Percentiles rank a stretch among this genome's conserved stretches.
These are phyloP conservation scores for Drosophila fuyamai DNA, from an alignment of 1,140 invertebrate genomes.

Conservation along the genomic window DNA sequence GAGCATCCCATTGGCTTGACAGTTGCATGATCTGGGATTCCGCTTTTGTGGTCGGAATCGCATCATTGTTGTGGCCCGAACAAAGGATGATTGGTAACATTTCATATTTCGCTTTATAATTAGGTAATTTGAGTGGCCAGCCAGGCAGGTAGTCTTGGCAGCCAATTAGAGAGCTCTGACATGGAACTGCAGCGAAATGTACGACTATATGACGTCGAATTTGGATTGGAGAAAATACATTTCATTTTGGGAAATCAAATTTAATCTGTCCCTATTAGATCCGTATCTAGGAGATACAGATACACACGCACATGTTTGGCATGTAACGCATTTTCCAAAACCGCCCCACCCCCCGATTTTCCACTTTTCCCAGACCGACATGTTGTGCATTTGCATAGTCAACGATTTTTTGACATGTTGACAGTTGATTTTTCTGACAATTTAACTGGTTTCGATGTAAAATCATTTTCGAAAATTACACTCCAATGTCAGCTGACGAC, in stretches of 20 bases:
- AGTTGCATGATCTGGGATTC: slow-evolving; percentile 61
- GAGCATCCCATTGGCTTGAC: slow-evolving; percentile 63
- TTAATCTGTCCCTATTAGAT: slow-evolving; percentile 46
- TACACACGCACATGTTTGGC: slow-evolving; percentile 25
- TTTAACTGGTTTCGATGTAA: slow-evolving; percentile 85
- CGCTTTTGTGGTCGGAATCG: slow-evolving; percentile 32
- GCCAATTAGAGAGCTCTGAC: slow-evolving; percentile 58
- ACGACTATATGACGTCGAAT: slow-evolving; percentile 3
- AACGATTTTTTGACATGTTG: slow-evolving; percentile 85
- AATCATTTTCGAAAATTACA: slow-evolving; percentile 84
- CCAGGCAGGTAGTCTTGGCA: slow-evolving; percentile 42
- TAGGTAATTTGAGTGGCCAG: slow-evolving; percentile 73
- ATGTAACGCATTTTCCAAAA: slow-evolving; percentile 43
- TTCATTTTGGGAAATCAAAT: slow-evolving; percentile 40
- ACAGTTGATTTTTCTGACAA: slow-evolving; percentile 85
- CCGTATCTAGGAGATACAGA: slow-evolving; percentile 21
- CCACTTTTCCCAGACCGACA: slow-evolving; percentile 13
- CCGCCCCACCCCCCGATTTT: not conserved
- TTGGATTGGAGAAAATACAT: slow-evolving; percentile 35
- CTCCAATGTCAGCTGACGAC: slow-evolving; percentile 72
- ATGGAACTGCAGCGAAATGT: slow-evolving; percentile 1
- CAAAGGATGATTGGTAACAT: slow-evolving; percentile 56
- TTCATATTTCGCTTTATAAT: slow-evolving; percentile 63
- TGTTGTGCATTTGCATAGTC: slow-evolving; percentile 75
- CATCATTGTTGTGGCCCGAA: slow-evolving; percentile 60